Conservation (phyloP, 1,140 invertebrate genomes). For the Aricia agestis region DNA sequence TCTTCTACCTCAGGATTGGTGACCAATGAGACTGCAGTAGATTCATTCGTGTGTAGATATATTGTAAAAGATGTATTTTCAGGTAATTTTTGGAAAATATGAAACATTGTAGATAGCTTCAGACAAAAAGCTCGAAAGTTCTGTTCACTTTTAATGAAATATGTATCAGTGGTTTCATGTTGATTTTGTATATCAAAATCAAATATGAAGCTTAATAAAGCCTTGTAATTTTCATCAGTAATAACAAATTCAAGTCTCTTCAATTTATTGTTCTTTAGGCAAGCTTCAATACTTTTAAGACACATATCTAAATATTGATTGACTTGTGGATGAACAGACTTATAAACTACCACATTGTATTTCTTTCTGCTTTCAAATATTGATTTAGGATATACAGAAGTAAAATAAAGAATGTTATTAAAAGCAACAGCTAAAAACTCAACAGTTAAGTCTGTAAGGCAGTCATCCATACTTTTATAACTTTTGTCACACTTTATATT, state of each 20-base stretch:
- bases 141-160: slow-evolving; percentile 78
- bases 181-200: slow-evolving; percentile 59
- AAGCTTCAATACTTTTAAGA: slow-evolving; percentile 60
- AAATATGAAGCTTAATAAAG: slow-evolving; percentile 77
- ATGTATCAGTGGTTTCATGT: slow-evolving; percentile 69
- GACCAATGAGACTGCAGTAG: slow-evolving; percentile 65
- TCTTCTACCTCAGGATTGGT: slow-evolving; percentile 74
- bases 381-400: slow-evolving; percentile 77
- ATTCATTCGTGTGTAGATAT: slow-evolving; percentile 77
- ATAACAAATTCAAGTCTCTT: slow-evolving; percentile 70
- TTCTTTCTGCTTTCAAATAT: slow-evolving; percentile 78
- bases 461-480: slow-evolving; percentile 50
- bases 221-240: slow-evolving; percentile 43
- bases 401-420: slow-evolving; percentile 76
- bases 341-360: slow-evolving; percentile 76
- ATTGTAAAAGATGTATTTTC: slow-evolving; percentile 76
- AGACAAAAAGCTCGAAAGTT: slow-evolving; percentile 77
- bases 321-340: slow-evolving; percentile 78
- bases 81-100: slow-evolving; percentile 72
- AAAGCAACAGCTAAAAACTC: slow-evolving; percentile 80
- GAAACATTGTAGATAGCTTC: slow-evolving; percentile 68
- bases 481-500: slow-evolving; percentile 10
- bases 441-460: slow-evolving; percentile 55
- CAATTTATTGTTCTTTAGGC: slow-evolving; percentile 66
- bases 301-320: slow-evolving; percentile 78